Evolutionary conservation across 1,140 invertebrate species (phyloP).

Genomic region (Drosophila punjabiensis): DNA sequence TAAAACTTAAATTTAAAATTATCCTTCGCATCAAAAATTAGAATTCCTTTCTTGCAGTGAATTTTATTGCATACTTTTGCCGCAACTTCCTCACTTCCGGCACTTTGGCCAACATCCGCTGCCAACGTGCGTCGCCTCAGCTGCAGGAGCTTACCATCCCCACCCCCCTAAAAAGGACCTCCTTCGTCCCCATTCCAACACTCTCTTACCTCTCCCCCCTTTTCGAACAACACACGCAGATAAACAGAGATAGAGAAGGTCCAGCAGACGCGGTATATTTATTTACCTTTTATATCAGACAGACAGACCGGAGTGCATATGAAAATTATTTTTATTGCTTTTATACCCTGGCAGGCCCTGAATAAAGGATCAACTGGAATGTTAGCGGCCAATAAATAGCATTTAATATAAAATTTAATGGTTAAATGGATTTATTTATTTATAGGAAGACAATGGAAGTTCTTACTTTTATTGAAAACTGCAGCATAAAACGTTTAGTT

Average conservation of each 20-base stretch:
- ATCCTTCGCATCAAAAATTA: not conserved
- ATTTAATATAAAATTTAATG: slow-evolving; percentile 9
- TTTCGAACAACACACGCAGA: slow-evolving; percentile 2
- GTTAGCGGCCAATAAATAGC: slow-evolving; percentile 4
- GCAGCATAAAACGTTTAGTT: not conserved
- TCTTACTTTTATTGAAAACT: not conserved
- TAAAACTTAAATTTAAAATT: not conserved
- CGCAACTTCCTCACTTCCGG: slow-evolving; percentile 76
- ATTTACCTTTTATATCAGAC: slow-evolving; percentile 64
- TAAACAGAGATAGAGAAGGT: slow-evolving; percentile 47
- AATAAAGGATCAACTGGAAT: slow-evolving; percentile 28
- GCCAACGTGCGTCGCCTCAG: slow-evolving; percentile 49
- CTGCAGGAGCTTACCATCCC: slow-evolving; percentile 48
- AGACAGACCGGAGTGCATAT: slow-evolving; percentile 57
- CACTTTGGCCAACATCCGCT: slow-evolving; percentile 68
- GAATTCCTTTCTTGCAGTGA: slow-evolving; percentile 3
- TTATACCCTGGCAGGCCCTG: slow-evolving; percentile 30
- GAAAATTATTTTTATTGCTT: slow-evolving; percentile 63
- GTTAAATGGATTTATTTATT: slow-evolving; percentile 1
- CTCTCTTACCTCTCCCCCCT: not conserved
- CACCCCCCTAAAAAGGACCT: not conserved
- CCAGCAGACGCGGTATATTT: slow-evolving; percentile 45
- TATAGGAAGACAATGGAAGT: not conserved
- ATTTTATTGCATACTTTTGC: slow-evolving; percentile 72
- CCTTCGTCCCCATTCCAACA: not conserved